phyloP scores from a whole-genome alignment of 2,113 vertebrate genomes.

The Paraplagusia blochii region DNA sequence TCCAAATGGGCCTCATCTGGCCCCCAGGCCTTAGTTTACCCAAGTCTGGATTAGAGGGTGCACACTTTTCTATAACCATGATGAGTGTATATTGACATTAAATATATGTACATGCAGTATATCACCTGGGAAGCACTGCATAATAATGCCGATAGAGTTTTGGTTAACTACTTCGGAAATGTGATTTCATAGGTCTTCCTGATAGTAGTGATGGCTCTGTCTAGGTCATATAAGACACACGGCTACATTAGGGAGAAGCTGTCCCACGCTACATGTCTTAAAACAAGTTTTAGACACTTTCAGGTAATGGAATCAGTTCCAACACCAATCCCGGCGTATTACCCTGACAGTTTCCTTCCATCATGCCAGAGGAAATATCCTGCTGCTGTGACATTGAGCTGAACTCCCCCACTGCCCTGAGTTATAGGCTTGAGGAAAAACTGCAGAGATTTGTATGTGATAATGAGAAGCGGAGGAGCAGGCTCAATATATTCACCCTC shows the following conservation, averaged over 20 bases:
- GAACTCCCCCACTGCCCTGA: constrained; percentile 9
- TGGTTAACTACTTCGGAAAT: too few species aligned
- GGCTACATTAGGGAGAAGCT: not conserved
- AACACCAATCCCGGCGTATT: constrained; percentile 2
- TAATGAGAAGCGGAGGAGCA: constrained; percentile 52
- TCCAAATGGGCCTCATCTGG: too few species aligned
- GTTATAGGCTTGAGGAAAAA: constrained; percentile 41
- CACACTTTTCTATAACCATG: not conserved
- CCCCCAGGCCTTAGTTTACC: too few species aligned
- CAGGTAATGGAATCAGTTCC: constrained; percentile 5
- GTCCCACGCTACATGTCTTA: not conserved
- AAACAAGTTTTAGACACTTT: constrained; percentile 6
- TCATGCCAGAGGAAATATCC: constrained; percentile 28
- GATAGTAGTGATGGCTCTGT: not conserved
- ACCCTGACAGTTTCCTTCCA: constrained; percentile 6
- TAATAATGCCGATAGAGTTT: not conserved
- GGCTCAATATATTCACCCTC: constrained; percentile 28
- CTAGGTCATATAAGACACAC: not conserved
- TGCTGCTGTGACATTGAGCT: constrained; percentile 34
- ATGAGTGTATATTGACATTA: not conserved
- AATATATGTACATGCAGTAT: not conserved
- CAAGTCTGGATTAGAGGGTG: not conserved
- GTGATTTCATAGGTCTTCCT: too few species aligned
- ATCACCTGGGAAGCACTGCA: not conserved
- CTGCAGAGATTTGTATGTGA: constrained; percentile 43